Conservation (phyloP, 2,797 vertebrate genomes). For the Sebastolobus altivelis region DNA sequence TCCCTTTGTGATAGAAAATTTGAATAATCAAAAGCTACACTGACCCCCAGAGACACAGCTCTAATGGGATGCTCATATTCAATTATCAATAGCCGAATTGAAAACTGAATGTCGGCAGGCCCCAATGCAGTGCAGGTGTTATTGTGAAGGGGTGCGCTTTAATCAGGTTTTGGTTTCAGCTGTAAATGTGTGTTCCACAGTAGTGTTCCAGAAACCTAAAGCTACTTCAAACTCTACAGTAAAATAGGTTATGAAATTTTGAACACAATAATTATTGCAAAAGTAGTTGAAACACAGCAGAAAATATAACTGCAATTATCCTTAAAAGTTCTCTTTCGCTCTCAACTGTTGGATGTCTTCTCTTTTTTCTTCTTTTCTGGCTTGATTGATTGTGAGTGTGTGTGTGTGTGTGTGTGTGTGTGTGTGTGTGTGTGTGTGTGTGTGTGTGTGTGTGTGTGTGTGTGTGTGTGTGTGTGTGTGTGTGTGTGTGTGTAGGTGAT, state of each 20-base stretch:
- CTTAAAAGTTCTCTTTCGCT: neutral
- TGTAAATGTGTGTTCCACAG: neutral
- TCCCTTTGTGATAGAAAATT: no score
- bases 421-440: neutral
- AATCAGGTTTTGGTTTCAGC: neutral
- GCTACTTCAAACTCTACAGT: neutral
- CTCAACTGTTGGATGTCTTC: neutral
- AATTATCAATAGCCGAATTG: constrained; percentile 25
- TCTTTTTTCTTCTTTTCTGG: neutral
- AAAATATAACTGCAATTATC: neutral
- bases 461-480: neutral
- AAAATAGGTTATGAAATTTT: neutral
- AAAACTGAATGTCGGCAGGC: constrained; percentile 2
- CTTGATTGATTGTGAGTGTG: neutral
- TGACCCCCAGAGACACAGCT: neutral
- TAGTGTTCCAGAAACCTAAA: neutral
- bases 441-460: neutral
- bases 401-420: no score
- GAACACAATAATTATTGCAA: neutral
- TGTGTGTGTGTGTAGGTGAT: neutral
- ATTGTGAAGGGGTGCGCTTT: neutral
- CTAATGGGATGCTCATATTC: constrained; percentile 10
- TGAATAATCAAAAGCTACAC: no score
- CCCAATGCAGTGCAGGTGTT: neutral
- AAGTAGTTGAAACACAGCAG: neutral